phyloP scores from a whole-genome alignment of 1,140 invertebrate species.

The Brachystomella parvula region DNA sequence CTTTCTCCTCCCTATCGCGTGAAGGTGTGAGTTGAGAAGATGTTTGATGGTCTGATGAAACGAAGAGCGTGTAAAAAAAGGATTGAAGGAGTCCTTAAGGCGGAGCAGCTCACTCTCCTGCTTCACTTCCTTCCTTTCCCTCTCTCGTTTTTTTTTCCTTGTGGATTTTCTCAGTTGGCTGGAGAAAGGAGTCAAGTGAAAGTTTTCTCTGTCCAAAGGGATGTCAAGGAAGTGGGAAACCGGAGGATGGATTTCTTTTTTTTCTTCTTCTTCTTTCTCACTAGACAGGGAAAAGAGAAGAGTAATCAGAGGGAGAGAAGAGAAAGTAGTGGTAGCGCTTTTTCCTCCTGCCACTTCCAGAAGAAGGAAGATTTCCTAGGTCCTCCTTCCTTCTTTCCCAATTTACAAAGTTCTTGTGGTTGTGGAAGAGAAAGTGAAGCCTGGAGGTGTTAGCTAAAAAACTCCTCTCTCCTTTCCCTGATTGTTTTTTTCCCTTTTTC shows the following conservation, averaged over 20 bases:
- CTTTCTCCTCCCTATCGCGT: not conserved
- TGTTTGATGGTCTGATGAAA: conserved; percentile 34
- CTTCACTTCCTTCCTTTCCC: conserved; percentile 2
- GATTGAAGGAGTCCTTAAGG: not conserved
- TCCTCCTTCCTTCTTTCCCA: too few relatives aligned
- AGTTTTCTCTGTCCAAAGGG: conserved; percentile 2
- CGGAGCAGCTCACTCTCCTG: not conserved
- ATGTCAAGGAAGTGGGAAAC: conserved; percentile 12
- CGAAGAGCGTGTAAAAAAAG: not conserved
- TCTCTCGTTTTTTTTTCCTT: not conserved
- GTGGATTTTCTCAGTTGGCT: not conserved
- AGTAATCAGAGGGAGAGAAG: too few relatives aligned
- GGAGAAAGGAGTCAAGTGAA: not conserved
- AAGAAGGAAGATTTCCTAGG: too few relatives aligned
- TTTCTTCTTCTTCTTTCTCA: too few relatives aligned
- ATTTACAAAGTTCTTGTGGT: conserved; percentile 36
- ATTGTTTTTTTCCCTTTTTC: conserved; percentile 27
- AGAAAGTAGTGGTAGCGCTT: too few relatives aligned
- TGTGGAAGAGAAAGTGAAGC: conserved; percentile 27
- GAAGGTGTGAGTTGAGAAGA: conserved; percentile 34
- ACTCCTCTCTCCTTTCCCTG: conserved; percentile 24
- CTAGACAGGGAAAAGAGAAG: too few relatives aligned
- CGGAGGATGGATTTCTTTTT: conserved; percentile 18
- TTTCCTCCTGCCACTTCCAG: conserved; percentile 30
- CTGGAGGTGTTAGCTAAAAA: conserved; percentile 31